Percentiles rank a stretch among this genome's conserved stretches.
phyloP scores from a whole-genome alignment of 2,113 vertebrate species.

The Oreochromis spilurus region DNA sequence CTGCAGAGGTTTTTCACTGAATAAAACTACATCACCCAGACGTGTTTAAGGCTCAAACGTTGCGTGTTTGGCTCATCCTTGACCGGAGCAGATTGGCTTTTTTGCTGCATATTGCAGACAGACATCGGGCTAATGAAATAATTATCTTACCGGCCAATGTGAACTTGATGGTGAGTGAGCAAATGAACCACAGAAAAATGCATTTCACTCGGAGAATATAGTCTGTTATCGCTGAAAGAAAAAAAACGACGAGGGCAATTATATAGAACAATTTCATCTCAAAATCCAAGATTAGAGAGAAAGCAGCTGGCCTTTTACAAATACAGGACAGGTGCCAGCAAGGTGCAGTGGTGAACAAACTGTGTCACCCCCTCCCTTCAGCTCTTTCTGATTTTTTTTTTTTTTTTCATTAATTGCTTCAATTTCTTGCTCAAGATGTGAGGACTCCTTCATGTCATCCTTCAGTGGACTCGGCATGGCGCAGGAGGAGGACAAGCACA shows the following conservation, averaged over 20 bases:
- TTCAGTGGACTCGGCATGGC: slow-evolving; percentile 71
- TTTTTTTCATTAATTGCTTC: background rate
- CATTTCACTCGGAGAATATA: too few species aligned
- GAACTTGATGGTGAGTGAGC: slow-evolving; percentile 29
- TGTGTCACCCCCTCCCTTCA: background rate
- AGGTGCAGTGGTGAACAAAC: background rate
- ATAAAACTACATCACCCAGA: slow-evolving; percentile 62
- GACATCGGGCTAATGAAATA: slow-evolving; percentile 13
- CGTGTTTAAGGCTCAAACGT: background rate
- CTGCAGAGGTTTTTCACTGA: rapidly evolving
- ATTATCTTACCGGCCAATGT: slow-evolving; percentile 1
- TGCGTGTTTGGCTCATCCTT: slow-evolving; percentile 22
- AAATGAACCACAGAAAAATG: background rate
- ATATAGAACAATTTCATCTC: background rate
- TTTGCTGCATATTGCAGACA: slow-evolving; percentile 24
- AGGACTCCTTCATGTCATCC: slow-evolving; percentile 32
- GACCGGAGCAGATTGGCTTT: slow-evolving; percentile 29
- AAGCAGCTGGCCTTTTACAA: background rate
- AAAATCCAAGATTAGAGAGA: background rate
- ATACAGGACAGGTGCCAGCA: background rate
- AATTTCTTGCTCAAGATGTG: slow-evolving; percentile 20
- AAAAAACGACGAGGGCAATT: background rate
- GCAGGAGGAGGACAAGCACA: slow-evolving; percentile 65
- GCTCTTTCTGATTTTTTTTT: background rate
- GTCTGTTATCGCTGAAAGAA: background rate